Conservation (phyloP, 2,888 invertebrate species). For the Iphiclides podalirius region DNA sequence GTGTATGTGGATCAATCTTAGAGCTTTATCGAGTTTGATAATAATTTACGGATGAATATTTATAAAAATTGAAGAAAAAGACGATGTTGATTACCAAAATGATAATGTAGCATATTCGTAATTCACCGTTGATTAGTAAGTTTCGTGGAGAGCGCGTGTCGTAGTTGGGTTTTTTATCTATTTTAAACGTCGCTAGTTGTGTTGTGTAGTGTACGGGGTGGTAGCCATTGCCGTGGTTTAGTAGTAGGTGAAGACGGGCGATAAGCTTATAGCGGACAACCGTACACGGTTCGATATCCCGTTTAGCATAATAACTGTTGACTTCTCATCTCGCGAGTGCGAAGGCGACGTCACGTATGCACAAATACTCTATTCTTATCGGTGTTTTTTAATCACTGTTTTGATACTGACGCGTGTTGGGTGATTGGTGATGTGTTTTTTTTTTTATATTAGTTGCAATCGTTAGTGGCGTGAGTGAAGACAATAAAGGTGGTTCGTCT, state of each 20-base stretch:
- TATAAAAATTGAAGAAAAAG: conserved; percentile 49
- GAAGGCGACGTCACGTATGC: conserved; percentile 49
- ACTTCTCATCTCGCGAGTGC: too few species aligned
- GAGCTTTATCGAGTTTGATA: conserved; percentile 81
- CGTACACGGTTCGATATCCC: too few species aligned
- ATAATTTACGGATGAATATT: conserved; percentile 75
- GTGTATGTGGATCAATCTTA: conserved; percentile 78
- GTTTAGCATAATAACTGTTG: too few species aligned
- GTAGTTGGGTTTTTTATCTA: conserved; percentile 62
- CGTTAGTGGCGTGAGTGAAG: conserved; percentile 64
- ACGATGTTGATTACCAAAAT: conserved; percentile 40
- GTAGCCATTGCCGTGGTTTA: too few species aligned
- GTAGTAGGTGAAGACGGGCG: conserved; percentile 52
- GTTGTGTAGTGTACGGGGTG: conserved; percentile 39
- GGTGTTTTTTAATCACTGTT: conserved; percentile 56
- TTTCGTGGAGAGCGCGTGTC: conserved; percentile 61
- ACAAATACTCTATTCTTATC: conserved; percentile 68
- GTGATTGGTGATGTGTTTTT: conserved; percentile 44
- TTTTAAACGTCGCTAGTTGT: conserved; percentile 75
- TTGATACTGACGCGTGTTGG: conserved; percentile 53
- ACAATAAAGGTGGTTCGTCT: conserved; percentile 71
- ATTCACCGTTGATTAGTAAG: conserved; percentile 65
- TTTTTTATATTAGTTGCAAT: conserved; percentile 62
- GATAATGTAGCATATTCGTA: conserved; percentile 45
- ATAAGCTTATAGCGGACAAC: too few species aligned